Evolutionary conservation across 2,797 vertebrate species (phyloP), one percentile per base, ranked within the genome.

Genomic region (Acipenser ruthenus): DNA sequence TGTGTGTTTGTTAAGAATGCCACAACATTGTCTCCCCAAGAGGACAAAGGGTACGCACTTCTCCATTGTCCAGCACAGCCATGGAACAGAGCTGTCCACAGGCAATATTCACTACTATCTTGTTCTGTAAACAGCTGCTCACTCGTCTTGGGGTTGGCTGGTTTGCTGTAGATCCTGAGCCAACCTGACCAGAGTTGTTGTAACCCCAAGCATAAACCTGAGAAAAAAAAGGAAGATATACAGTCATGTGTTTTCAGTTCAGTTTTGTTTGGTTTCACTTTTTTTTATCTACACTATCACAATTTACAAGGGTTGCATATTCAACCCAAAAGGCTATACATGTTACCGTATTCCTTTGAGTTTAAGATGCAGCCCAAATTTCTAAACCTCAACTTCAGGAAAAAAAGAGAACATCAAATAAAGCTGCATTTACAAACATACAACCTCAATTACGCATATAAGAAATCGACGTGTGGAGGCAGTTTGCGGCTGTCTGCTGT

Each of bases 41-140:
- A 37, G 37, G 37, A 37, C 37, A 37, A 0, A 37, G 37, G 5
- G 37, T 37, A 37, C 37, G 37, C 85, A 99, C 97, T 93, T 99
- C 95, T 70, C 96, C 97, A 7, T 91, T 95, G 79, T 98, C 95
- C 60, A 97, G 87, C 6, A 99, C 94, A 2, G 95, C 94, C 96
- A 99, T 94, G 5, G 96, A 97, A 76, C 95, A 98, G 81, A 98
- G 94, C 78, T 99, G 97, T 63, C 97, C 97, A 68, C 97, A 99
- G 60, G 94, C 95, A 65, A 99, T 93, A 79, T 91, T 95, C 69
- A 94, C 81, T n/a, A 91, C 93, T 62, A 93, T 85, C 85, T 98
- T 99, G 81, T 88, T 97, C 76, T 99, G 97, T 67, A 99, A 79
- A 75, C 95, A 97, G 83, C 93, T 93, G 67, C 93, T 97, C 75